These are phyloP conservation scores for Apotomis turbidana DNA, from an alignment of 2,888 invertebrate species.

Conservation along the genomic window DNA sequence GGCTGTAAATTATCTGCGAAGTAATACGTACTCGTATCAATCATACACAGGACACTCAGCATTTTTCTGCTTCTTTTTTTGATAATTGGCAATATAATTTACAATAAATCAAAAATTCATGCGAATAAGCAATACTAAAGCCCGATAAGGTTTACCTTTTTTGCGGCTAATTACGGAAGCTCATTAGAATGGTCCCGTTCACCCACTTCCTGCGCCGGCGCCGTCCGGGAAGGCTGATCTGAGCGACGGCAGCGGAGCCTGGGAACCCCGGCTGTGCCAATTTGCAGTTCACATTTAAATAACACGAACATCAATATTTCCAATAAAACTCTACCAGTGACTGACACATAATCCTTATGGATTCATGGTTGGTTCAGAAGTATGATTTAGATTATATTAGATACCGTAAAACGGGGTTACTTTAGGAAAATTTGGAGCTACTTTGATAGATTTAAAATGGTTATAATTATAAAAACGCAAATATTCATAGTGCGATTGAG, in stretches of 20 bases:
- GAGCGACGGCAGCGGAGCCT: background rate
- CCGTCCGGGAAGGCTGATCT: conserved; percentile 10
- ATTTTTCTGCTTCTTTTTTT: background rate
- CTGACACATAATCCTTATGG: too few species aligned
- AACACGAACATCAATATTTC: too few species aligned
- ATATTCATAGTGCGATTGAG: too few species aligned
- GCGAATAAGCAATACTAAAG: background rate
- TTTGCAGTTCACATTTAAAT: too few species aligned
- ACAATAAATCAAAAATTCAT: background rate
- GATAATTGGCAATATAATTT: background rate
- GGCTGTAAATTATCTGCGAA: conserved; percentile 8
- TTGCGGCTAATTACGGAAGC: conserved; percentile 15
- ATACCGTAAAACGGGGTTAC: too few species aligned
- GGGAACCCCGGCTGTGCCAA: background rate
- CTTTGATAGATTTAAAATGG: too few species aligned
- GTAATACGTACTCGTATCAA: conserved; percentile 5
- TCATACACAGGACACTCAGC: background rate
- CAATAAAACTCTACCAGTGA: too few species aligned
- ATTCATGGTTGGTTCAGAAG: too few species aligned
- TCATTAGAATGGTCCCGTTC: background rate
- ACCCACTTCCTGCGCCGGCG: background rate
- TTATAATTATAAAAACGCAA: too few species aligned
- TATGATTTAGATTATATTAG: too few species aligned
- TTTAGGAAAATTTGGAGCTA: too few species aligned
- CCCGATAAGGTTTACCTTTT: background rate